Conservation (phyloP, 2,888 invertebrate species). For the Brachycybe producta region DNA sequence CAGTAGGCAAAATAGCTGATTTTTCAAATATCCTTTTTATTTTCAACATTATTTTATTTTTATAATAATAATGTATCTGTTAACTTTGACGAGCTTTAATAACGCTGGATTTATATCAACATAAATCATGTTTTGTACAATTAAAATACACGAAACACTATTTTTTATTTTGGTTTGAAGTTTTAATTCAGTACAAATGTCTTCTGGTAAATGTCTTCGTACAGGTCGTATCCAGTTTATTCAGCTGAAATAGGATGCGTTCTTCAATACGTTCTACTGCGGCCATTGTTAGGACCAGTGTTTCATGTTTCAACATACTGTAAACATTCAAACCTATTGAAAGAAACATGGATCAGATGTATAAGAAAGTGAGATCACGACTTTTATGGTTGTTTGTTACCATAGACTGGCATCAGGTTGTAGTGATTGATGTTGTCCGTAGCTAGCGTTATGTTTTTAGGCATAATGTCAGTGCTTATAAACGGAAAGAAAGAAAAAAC, state of each 20-base stretch:
- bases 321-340: conserved; percentile 66
- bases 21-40: too few relatives aligned
- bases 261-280: conserved; percentile 77
- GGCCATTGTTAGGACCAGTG: conserved; percentile 68
- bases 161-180: too few relatives aligned
- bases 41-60: too few relatives aligned
- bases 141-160: too few relatives aligned
- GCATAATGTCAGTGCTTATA: conserved; percentile 69
- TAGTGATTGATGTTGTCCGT: conserved; percentile 63
- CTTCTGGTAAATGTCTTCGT: too few relatives aligned
- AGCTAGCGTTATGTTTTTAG: conserved; percentile 73
- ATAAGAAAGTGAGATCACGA: too few relatives aligned
- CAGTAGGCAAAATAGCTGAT: too few relatives aligned
- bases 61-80: too few relatives aligned
- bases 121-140: too few relatives aligned
- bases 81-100: too few relatives aligned
- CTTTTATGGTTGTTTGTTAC: conserved; percentile 34
- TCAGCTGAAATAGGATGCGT: conserved; percentile 52
- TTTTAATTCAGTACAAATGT: too few relatives aligned
- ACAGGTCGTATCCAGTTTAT: conserved; percentile 38
- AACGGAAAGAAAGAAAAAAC: neutral
- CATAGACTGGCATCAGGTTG: conserved; percentile 90
- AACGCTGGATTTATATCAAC: too few relatives aligned
- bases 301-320: conserved; percentile 93
- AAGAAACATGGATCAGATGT: conserved; percentile 10